Base-by-base conservation (phyloP, 1,140 invertebrate species). In the Phymorhynchus buccinoides region DNA sequence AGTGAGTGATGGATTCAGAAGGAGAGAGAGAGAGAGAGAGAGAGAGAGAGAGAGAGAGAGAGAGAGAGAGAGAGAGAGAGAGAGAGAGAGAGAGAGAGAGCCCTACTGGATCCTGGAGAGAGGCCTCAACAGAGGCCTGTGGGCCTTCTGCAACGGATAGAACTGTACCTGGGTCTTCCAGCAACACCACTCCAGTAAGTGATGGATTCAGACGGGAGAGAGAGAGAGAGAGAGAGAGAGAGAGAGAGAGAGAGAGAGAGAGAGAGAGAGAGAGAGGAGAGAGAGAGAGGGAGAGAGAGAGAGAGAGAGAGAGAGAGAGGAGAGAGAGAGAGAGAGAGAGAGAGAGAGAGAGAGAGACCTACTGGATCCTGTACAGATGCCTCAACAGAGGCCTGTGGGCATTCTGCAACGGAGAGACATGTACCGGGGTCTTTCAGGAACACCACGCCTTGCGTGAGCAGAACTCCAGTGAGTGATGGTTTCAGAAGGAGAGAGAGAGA, bases 141-240 rank as follows among this genome's bases (percentile, higher is more conserved):
- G 89, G 89, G 90, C 89, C 7, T 52, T 81, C 22, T 90, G 89
- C 68, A 42, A 37, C 22, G 80, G 18, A 39, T 79, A 1, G 77
- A 84, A 12, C n/a, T 90, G 89, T 78, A 84, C 68, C 3, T 90
- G 90, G 90, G 71, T 87, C 27, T 89, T 89, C 78, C 84, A 89
- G 68, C 71, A 89, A 62, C n/a, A 66, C 22, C 71, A 83, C 84
- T n/a, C n/a, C n/a, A n/a, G n/a, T n/a, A n/a, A n/a, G n/a, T n/a
- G n/a, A n/a, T n/a, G n/a, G n/a, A n/a, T n/a, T n/a, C n/a, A 18
- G 18, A 18, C 6, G 7, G 18, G 44, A 48, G 44, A 48, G 18
- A 48, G 44, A 48, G 44, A 18, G 18, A 48, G 44, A 48, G 18
- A 48, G 44, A 48, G 44, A 48, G 44, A 48, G 44, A 48, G 44